A percentile compares a stretch with the other conserved stretches of the same genome.
These are phyloP conservation scores for Syngnathus acus DNA, from an alignment of 2,797 vertebrate genomes.

Conservation along the genomic window DNA sequence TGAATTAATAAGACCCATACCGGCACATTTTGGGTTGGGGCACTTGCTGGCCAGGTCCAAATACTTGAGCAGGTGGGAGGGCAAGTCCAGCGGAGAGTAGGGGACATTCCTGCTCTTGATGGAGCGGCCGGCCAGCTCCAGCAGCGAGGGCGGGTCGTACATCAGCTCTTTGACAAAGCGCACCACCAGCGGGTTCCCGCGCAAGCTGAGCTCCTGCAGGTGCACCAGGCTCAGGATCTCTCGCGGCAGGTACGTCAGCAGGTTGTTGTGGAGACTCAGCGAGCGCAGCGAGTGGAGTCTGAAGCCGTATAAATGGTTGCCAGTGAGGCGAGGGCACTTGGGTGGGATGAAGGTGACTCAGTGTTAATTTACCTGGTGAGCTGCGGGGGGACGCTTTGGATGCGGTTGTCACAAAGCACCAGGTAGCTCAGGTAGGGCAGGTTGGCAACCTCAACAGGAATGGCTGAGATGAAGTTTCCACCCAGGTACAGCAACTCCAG, in stretches of 20 bases:
- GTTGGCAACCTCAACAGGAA: slow-evolving; percentile 91
- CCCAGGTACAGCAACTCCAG: slow-evolving; percentile 94
- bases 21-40: slow-evolving; percentile 95
- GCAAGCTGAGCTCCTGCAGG: slow-evolving; percentile 92
- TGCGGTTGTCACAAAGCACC: slow-evolving; percentile 95
- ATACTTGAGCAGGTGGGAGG: slow-evolving; percentile 79
- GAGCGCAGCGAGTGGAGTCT: slow-evolving; percentile 92
- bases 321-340: not conserved
- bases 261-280: slow-evolving; percentile 95
- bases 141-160: slow-evolving; percentile 87
- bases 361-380: slow-evolving; percentile 78
- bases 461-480: slow-evolving; percentile 90
- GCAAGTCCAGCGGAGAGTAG: slow-evolving; percentile 79
- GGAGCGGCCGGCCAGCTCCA: slow-evolving; percentile 87
- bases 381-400: slow-evolving; percentile 93
- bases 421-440: slow-evolving; percentile 87
- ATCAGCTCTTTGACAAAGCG: slow-evolving; percentile 95
- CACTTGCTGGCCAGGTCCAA: slow-evolving; percentile 94
- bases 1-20: slow-evolving; percentile 45
- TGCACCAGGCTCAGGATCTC: slow-evolving; percentile 94
- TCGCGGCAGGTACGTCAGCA: slow-evolving; percentile 91
- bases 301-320: not conserved
- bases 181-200: slow-evolving; percentile 95
- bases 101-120: slow-evolving; percentile 84
- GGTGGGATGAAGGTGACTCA: not conserved